phyloP scores from a whole-genome alignment of 2,113 vertebrate genomes.

The Nanger granti region DNA sequence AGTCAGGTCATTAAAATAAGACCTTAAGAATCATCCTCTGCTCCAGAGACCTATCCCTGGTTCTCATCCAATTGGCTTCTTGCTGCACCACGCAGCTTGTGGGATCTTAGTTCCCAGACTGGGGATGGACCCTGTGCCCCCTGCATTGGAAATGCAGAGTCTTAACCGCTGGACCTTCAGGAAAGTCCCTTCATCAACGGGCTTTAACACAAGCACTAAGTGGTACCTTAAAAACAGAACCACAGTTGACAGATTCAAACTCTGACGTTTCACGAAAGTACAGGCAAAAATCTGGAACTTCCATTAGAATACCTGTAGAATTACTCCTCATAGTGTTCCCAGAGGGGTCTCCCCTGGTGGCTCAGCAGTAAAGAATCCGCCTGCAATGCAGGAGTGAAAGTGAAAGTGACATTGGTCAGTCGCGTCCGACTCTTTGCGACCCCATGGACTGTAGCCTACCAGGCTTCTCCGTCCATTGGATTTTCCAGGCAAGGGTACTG shows the following conservation, averaged over 20 bases:
- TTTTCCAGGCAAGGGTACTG: no score
- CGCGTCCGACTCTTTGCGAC: no score
- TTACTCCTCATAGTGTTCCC: not conserved
- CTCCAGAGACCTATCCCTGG: not conserved
- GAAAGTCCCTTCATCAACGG: not conserved
- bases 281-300: not conserved
- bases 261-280: not conserved
- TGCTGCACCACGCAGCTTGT: not conserved
- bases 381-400: not conserved
- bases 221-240: not conserved
- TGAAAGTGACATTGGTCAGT: no score
- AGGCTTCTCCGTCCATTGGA: no score
- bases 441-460: no score
- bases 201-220: not conserved
- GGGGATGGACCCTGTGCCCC: not conserved
- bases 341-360: not conserved
- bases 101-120: not conserved
- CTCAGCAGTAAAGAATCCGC: not conserved
- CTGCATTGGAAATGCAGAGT: not conserved
- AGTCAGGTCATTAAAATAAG: not conserved
- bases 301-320: not conserved
- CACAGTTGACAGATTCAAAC: not conserved
- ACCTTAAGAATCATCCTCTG: not conserved
- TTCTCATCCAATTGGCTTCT: not conserved
- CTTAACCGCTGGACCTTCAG: not conserved